Conservation (phyloP, 2,888 invertebrate species). For the Lordiphosa fenestrarum region DNA sequence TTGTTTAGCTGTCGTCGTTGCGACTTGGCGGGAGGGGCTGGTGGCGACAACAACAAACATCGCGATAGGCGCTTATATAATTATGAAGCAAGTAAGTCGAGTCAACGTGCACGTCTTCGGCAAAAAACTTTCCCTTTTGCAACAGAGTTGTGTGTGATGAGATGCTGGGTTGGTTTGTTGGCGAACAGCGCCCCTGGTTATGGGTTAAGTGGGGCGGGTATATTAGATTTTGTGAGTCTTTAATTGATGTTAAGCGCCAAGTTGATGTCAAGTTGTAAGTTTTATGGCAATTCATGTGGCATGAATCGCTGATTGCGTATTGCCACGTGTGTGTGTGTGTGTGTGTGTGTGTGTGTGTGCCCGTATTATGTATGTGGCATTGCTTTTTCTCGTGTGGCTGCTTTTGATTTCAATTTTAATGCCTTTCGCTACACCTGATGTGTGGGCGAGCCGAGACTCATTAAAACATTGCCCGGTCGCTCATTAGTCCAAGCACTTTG, state of each 20-base stretch:
- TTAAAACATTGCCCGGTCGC: no score
- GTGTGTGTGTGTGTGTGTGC: slow-evolving; percentile 4
- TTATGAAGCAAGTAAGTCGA: slow-evolving; percentile 44
- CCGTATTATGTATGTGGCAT: slow-evolving; percentile 7
- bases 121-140: neutral
- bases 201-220: slow-evolving; percentile 59
- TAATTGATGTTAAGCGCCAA: slow-evolving; percentile 67
- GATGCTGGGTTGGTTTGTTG: neutral
- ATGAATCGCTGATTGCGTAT: slow-evolving; percentile 9
- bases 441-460: no score
- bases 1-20: slow-evolving; percentile 66
- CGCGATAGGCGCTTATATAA: slow-evolving; percentile 61
- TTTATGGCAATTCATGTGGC: slow-evolving; percentile 20
- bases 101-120: neutral
- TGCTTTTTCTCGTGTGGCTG: no score
- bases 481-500: no score
- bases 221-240: slow-evolving; percentile 65
- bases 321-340: slow-evolving; percentile 2
- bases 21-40: no score
- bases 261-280: slow-evolving; percentile 45
- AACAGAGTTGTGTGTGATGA: neutral
- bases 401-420: no score
- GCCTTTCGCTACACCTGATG: no score
- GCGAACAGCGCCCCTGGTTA: slow-evolving; percentile 30
- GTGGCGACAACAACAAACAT: slow-evolving; percentile 39